Conservation (phyloP, 2,888 invertebrate species). For the Oscheius sp. region DNA sequence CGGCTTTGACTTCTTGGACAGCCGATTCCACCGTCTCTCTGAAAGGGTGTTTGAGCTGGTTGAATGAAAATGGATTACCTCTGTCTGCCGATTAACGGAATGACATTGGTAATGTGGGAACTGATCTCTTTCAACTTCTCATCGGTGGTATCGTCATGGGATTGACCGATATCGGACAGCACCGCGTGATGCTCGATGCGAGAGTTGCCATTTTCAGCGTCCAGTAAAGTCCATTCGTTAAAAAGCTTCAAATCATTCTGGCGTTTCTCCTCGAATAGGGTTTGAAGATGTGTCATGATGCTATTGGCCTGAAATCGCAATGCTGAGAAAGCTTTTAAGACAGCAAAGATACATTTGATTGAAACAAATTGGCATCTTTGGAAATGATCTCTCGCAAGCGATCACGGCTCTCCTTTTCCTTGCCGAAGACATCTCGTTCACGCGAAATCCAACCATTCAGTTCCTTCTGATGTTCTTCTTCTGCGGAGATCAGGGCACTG, state of each 20-base stretch:
- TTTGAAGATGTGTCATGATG: neutral
- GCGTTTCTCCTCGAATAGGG: neutral
- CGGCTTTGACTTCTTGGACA: neutral
- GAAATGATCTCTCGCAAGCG: neutral
- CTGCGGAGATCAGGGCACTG: neutral
- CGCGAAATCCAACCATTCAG: neutral
- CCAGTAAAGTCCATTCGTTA: neutral
- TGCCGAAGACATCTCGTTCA: neutral
- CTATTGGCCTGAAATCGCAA: neutral
- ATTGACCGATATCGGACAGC: neutral
- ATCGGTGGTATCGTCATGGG: neutral
- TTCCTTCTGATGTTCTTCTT: neutral
- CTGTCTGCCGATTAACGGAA: too few relatives aligned
- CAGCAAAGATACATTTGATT: neutral
- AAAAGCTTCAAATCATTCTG: neutral
- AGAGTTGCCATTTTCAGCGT: neutral
- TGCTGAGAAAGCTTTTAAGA: neutral
- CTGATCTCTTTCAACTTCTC: neutral
- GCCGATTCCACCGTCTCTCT: neutral
- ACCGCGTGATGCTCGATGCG: neutral
- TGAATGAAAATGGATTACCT: too few relatives aligned
- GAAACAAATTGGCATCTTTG: neutral
- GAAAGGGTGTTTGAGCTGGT: neutral
- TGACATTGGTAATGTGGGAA: neutral
- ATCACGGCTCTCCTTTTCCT: neutral